A percentile compares a stretch with the other conserved stretches of the same genome.
phyloP scores from a whole-genome alignment of 2,113 vertebrate genomes.

The Callipepla squamata region DNA sequence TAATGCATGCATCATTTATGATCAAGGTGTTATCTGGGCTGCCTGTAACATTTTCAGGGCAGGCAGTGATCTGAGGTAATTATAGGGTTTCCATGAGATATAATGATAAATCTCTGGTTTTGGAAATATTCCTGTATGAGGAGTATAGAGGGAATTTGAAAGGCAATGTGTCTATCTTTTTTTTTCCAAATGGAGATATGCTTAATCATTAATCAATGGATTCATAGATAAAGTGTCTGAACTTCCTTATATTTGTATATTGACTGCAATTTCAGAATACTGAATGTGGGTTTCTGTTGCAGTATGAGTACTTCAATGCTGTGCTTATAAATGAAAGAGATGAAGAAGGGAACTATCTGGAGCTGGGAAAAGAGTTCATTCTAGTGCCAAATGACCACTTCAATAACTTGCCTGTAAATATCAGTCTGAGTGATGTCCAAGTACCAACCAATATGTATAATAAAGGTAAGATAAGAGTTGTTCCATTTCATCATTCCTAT shows the following conservation, averaged over 20 bases:
- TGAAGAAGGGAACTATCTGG: conserved; percentile 91
- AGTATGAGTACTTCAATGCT: conserved; percentile 99
- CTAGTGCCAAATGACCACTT: conserved; percentile 98
- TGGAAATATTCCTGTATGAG: background rate
- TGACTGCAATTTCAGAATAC: background rate
- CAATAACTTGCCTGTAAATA: conserved; percentile 97
- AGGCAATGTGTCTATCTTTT: background rate
- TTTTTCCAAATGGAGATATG: background rate
- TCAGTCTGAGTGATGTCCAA: conserved; percentile 96
- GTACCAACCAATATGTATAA: conserved; percentile 99
- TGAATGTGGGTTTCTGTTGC: conserved; percentile 62
- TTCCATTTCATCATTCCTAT: background rate
- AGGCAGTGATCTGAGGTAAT: background rate
- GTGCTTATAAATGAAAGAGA: conserved; percentile 96
- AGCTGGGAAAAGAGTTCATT: conserved; percentile 94
- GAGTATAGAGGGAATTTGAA: background rate
- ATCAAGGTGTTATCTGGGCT: background rate
- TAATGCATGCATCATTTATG: background rate
- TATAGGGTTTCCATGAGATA: background rate
- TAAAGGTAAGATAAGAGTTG: conserved; percentile 82
- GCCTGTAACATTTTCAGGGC: background rate
- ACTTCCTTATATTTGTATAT: background rate
- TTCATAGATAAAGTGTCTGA: background rate
- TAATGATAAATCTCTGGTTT: background rate
- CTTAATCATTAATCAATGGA: background rate